Conservation (phyloP, 2,113 vertebrate genomes). For the Uria aalge region DNA sequence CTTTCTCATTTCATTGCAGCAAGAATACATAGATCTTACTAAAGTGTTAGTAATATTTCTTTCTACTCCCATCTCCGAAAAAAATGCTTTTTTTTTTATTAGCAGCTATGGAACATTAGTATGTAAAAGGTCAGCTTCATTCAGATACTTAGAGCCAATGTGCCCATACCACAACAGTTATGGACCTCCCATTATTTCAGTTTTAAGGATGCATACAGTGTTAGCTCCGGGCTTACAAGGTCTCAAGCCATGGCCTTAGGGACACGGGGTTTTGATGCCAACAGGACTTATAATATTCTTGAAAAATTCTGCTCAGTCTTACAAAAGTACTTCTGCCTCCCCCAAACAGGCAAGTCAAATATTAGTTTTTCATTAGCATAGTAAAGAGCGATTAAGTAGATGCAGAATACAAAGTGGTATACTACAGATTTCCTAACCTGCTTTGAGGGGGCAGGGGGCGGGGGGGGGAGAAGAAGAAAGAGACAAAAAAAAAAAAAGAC, state of each 20-base stretch:
- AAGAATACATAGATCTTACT: conserved; percentile 73
- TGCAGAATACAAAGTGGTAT: background rate
- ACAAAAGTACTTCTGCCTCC: background rate
- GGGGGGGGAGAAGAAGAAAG: too few species aligned
- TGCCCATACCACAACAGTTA: background rate
- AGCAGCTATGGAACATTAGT: conserved; percentile 21
- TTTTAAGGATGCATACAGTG: background rate
- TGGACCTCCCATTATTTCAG: background rate
- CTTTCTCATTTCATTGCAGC: conserved; percentile 74
- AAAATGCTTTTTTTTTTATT: background rate
- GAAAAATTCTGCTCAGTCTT: background rate
- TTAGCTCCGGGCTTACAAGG: background rate
- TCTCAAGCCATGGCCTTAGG: background rate
- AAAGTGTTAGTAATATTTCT: conserved; percentile 74
- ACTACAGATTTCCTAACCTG: background rate
- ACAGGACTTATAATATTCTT: background rate
- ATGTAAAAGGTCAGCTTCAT: conserved; percentile 50
- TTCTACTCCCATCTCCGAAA: conserved; percentile 32
- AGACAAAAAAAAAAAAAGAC: background rate
- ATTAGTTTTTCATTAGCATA: background rate
- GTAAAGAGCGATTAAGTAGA: background rate
- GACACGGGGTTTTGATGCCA: background rate
- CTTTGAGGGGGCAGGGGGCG: fast-evolving
- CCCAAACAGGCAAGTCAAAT: background rate
- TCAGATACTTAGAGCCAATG: conserved; percentile 17